Evolutionary conservation across 1,140 invertebrate genomes (phyloP).

Genomic region (Drosophila hydei): DNA sequence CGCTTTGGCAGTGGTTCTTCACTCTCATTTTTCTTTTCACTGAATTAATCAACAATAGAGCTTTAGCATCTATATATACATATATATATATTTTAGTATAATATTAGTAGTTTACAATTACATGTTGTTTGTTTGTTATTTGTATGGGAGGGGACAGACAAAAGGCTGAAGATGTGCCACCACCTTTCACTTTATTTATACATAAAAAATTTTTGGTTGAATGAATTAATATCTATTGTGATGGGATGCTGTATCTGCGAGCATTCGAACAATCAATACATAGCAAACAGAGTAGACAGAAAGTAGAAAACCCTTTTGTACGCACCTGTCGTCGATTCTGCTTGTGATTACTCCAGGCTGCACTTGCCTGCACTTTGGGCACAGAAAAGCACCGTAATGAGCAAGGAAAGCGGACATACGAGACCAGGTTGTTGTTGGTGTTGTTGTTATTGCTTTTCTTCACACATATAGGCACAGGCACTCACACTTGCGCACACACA

Average conservation of each 20-base stretch:
- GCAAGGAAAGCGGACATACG: conserved; percentile 79
- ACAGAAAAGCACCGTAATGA: conserved; percentile 72
- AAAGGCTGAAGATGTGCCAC: conserved; percentile 57
- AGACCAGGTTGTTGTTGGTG: conserved; percentile 63
- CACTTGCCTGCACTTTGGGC: conserved; percentile 54
- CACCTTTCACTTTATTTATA: conserved; percentile 72
- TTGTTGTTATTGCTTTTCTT: conserved; percentile 40
- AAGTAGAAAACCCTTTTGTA: conserved; percentile 45
- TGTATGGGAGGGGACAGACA: conserved; percentile 15
- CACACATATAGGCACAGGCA: conserved; percentile 32
- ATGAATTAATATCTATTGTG: conserved; percentile 63
- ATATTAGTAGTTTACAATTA: conserved; percentile 43
- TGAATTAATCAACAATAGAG: conserved; percentile 17
- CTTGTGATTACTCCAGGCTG: conserved; percentile 52
- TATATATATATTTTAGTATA: conserved; percentile 17
- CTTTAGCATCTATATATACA: not conserved
- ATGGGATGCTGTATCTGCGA: conserved; percentile 52
- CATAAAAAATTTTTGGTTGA: conserved; percentile 30
- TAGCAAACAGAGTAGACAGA: conserved; percentile 33
- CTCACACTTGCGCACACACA: conserved; percentile 28
- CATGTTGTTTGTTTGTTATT: conserved; percentile 25
- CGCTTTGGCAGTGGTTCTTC: conserved; percentile 26
- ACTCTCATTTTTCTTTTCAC: conserved; percentile 2
- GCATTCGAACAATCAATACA: conserved; percentile 42
- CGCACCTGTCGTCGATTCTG: conserved; percentile 41